Evolutionary conservation across 2,797 vertebrate species (phyloP).

Genomic region (Phylloscopus collybita): DNA sequence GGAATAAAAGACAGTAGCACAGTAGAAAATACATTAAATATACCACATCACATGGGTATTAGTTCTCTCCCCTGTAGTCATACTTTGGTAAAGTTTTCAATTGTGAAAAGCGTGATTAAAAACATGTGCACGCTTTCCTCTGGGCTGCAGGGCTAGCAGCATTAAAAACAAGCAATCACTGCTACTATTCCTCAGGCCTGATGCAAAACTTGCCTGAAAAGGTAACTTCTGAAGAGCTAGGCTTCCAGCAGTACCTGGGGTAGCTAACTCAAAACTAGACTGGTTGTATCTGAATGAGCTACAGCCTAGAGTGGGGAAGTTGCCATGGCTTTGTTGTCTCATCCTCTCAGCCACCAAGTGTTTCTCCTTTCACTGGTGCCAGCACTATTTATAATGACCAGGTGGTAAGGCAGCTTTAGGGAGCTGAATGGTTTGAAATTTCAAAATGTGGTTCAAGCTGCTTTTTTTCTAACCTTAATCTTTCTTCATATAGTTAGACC

Average conservation of each 20-base stretch:
- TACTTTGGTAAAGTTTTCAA: not conserved
- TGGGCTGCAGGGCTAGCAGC: not conserved
- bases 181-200: not conserved
- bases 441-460: not conserved
- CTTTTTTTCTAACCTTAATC: not conserved
- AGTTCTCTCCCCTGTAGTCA: not conserved
- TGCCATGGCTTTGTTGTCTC: not conserved
- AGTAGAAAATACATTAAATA: not conserved
- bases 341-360: not conserved
- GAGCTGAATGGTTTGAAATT: not conserved
- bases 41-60: not conserved
- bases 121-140: not conserved
- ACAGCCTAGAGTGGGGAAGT: not conserved
- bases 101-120: not conserved
- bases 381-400: not conserved
- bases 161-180: not conserved
- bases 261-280: not conserved
- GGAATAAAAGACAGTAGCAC: not conserved
- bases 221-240: not conserved
- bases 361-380: not conserved
- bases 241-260: not conserved
- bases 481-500: not conserved
- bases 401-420: not conserved
- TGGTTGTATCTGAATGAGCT: accelerated
- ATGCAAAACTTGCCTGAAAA: not conserved